Evolutionary conservation across 2,113 vertebrate genomes (phyloP).

Genomic region (Orthonyx spaldingii): DNA sequence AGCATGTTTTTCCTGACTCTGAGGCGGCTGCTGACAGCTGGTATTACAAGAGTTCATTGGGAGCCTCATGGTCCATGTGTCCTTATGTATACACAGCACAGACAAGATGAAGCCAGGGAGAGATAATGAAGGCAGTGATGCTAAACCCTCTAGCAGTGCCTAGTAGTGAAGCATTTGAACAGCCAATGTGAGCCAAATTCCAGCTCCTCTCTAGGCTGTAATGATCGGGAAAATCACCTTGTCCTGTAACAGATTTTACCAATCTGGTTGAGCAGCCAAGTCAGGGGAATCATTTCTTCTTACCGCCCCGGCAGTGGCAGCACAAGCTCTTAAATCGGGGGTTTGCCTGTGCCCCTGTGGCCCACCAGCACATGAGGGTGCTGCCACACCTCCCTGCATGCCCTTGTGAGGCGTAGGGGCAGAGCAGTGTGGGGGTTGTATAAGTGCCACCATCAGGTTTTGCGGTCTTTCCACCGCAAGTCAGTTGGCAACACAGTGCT

Average conservation of each 20-base stretch:
- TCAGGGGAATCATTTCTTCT: not conserved
- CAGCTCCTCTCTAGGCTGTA: not conserved
- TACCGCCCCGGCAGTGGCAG: not conserved
- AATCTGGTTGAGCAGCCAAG: not conserved
- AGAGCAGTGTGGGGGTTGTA: fast-evolving
- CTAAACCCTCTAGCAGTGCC: not conserved
- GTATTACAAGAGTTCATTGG: not conserved
- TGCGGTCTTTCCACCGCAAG: not conserved
- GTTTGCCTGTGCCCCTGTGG: not conserved
- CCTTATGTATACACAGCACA: not conserved
- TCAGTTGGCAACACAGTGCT: not conserved
- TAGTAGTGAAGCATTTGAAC: not conserved
- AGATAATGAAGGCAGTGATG: not conserved
- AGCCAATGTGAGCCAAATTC: not conserved
- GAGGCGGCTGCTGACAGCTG: not conserved
- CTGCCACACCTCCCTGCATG: fast-evolving
- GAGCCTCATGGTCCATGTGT: not conserved
- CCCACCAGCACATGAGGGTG: not conserved
- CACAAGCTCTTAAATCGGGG: not conserved
- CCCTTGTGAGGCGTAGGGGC: fast-evolving
- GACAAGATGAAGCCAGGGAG: not conserved
- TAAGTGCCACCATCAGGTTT: not conserved
- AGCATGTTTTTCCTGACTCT: not conserved
- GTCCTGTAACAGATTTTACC: not conserved
- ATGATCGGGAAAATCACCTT: not conserved